Percentiles rank a stretch among this genome's conserved stretches.
Conservation (phyloP, 2,888 invertebrate genomes). For the Cynaeus angustus region DNA sequence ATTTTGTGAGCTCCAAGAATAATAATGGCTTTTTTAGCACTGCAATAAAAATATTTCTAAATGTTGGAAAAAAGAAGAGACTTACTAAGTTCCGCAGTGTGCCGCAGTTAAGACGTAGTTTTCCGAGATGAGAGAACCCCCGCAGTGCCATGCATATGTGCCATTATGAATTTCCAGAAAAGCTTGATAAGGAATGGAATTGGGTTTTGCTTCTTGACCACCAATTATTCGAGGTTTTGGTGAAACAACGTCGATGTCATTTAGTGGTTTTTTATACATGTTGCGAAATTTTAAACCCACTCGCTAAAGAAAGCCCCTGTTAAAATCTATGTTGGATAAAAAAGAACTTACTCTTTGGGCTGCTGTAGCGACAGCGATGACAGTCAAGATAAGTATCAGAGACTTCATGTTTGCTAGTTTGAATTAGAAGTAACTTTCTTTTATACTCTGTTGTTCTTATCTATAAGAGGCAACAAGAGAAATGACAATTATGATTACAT, state of each 20-base stretch:
- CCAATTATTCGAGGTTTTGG: neutral
- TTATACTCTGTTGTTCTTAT: neutral
- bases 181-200: conserved; percentile 14
- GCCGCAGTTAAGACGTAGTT: conserved; percentile 16
- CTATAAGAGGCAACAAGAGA: no score
- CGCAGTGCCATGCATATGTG: neutral
- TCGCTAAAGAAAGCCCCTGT: no score
- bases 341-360: neutral
- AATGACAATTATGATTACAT: no score
- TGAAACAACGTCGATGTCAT: no score
- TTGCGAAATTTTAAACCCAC: neutral
- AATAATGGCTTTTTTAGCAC: neutral
- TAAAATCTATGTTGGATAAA: neutral
- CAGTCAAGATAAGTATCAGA: neutral
- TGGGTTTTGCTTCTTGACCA: neutral
- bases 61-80: neutral
- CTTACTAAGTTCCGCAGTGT: neutral
- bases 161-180: neutral
- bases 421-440: neutral
- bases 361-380: neutral
- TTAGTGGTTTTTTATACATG: neutral
- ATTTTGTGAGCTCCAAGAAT: neutral
- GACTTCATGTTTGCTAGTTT: neutral
- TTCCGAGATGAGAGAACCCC: conserved; percentile 16
- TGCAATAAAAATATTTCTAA: neutral